Conservation (phyloP, 2,113 vertebrate species). For the Urocolius indicus region DNA sequence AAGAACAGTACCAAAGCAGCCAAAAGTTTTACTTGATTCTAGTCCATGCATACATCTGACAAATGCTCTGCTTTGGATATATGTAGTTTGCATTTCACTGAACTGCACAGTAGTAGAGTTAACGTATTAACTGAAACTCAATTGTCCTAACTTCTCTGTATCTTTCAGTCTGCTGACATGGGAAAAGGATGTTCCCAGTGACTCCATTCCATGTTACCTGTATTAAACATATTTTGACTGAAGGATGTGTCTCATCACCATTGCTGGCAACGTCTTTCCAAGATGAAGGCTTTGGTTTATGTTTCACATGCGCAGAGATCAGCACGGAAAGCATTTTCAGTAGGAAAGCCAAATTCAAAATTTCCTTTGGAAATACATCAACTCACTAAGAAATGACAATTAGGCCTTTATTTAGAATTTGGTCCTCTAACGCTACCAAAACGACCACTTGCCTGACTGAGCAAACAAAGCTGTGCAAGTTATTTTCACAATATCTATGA, state of each 20-base stretch:
- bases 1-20: background rate
- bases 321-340: background rate
- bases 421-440: background rate
- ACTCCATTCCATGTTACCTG: background rate
- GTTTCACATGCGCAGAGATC: background rate
- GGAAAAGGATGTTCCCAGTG: background rate
- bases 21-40: background rate
- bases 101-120: background rate
- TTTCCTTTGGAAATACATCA: background rate
- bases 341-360: background rate
- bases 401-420: background rate
- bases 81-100: background rate
- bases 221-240: background rate
- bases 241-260: background rate
- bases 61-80: rapidly evolving
- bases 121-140: background rate
- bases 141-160: background rate
- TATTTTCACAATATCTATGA: background rate
- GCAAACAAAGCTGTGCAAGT: background rate
- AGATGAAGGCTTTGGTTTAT: background rate
- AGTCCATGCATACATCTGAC: background rate
- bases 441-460: background rate
- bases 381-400: background rate
- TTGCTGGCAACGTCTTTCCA: background rate
- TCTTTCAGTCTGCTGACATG: background rate